A percentile compares a stretch with the other conserved stretches of the same genome.
phyloP scores from a whole-genome alignment of 2,797 vertebrate species.

The Paguma larvata region DNA sequence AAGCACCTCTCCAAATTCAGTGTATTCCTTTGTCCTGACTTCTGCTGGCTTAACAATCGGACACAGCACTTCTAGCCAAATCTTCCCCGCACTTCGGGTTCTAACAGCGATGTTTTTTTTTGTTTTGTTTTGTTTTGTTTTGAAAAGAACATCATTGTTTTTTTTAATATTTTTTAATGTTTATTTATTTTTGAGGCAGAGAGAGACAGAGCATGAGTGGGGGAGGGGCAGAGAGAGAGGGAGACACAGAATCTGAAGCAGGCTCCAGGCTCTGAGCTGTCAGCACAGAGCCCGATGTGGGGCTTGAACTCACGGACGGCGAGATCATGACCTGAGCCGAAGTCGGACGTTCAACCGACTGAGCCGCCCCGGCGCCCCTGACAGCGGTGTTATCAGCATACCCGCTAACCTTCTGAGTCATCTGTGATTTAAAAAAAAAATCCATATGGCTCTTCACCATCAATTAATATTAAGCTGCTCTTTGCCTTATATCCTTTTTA shows the following conservation, averaged over 20 bases:
- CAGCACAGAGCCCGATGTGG: too few relatives aligned
- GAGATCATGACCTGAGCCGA: too few relatives aligned
- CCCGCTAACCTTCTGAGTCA: background rate
- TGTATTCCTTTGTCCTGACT: background rate
- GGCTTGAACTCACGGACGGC: too few relatives aligned
- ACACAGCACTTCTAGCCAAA: background rate
- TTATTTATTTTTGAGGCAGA: too few relatives aligned
- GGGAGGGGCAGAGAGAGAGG: too few relatives aligned
- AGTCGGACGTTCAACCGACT: too few relatives aligned
- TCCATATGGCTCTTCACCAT: slow-evolving; percentile 4
- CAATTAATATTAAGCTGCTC: slow-evolving; percentile 8
- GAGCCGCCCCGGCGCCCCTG: background rate
- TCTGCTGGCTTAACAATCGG: background rate
- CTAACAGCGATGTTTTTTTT: background rate
- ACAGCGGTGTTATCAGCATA: background rate
- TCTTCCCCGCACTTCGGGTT: background rate
- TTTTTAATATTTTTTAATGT: too few relatives aligned
- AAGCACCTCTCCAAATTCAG: background rate
- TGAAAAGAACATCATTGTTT: too few relatives aligned
- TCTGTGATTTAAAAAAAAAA: background rate
- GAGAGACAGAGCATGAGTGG: too few relatives aligned
- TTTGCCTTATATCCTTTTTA: background rate
- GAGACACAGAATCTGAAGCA: too few relatives aligned
- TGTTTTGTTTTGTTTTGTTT: too few relatives aligned
- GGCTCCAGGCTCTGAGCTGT: too few relatives aligned